phyloP scores from a whole-genome alignment of 1,140 invertebrate genomes.

The Archivesica marissinica region DNA sequence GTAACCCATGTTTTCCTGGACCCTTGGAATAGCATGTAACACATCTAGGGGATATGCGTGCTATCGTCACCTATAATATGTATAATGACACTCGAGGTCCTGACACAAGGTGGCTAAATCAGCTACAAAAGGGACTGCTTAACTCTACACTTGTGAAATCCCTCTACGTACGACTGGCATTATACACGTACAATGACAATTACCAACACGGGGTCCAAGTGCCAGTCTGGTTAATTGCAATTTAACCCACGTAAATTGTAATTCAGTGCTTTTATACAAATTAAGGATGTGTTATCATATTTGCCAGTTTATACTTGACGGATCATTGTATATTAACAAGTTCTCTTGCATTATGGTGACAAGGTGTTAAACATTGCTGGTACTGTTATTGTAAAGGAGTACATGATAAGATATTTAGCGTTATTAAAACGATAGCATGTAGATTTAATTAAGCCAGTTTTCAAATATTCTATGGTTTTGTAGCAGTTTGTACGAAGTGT shows the following conservation, averaged over 20 bases:
- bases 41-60: neutral
- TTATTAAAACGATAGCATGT: neutral
- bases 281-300: constrained; percentile 19
- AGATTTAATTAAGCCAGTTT: constrained; percentile 15
- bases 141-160: neutral
- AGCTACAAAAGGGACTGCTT: neutral
- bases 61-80: neutral
- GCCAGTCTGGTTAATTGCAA: constrained; percentile 19
- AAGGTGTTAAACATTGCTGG: constrained; percentile 19
- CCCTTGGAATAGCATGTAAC: neutral
- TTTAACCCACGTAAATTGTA: neutral
- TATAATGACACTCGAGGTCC: constrained; percentile 10
- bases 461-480: neutral
- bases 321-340: constrained; percentile 17
- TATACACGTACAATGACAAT: neutral
- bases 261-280: neutral
- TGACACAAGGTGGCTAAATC: constrained; percentile 4
- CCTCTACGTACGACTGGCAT: neutral
- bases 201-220: neutral
- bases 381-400: neutral
- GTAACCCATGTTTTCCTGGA: neutral
- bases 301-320: neutral
- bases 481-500: neutral
- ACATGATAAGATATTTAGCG: neutral
- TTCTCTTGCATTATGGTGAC: neutral